Evolutionary conservation across 92 coral and sea anemone species (phyloP).

Genomic region (Zoanthus sansibaricus): DNA sequence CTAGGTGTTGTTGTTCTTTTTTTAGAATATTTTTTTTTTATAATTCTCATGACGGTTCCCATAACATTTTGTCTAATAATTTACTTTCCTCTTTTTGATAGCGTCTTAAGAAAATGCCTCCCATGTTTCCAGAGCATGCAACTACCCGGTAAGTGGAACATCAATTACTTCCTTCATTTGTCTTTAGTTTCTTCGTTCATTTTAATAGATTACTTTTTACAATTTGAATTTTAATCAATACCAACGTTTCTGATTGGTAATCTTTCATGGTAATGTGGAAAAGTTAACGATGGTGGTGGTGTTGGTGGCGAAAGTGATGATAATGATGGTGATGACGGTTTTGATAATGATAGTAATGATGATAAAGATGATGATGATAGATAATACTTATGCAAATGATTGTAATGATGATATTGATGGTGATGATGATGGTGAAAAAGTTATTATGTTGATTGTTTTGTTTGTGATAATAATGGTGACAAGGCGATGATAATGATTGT

Average conservation of each 20-base stretch:
- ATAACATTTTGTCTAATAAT: neutral
- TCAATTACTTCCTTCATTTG: neutral
- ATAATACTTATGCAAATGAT: neutral
- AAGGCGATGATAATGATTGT: neutral
- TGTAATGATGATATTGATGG: neutral
- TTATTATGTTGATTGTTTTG: too few relatives aligned
- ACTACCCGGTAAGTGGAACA: constrained; percentile 73
- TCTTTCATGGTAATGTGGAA: too few relatives aligned
- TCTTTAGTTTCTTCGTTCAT: neutral
- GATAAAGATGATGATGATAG: neutral
- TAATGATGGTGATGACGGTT: neutral
- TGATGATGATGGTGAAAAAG: neutral
- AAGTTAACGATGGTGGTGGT: neutral
- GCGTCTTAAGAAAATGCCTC: constrained; percentile 95
- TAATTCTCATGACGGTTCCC: too few relatives aligned
- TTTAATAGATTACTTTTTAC: too few relatives aligned
- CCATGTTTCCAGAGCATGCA: constrained; percentile 94
- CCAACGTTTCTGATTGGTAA: too few relatives aligned
- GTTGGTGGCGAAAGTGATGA: neutral
- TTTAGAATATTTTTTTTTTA: too few relatives aligned
- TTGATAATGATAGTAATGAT: neutral
- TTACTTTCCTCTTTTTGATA: constrained; percentile 2
- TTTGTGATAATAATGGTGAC: neutral
- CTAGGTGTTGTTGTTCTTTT: too few relatives aligned
- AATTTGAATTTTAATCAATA: too few relatives aligned